These are phyloP conservation scores for Pardosa pseudoannulata DNA, from an alignment of 2,888 invertebrate species.

Conservation along the genomic window DNA sequence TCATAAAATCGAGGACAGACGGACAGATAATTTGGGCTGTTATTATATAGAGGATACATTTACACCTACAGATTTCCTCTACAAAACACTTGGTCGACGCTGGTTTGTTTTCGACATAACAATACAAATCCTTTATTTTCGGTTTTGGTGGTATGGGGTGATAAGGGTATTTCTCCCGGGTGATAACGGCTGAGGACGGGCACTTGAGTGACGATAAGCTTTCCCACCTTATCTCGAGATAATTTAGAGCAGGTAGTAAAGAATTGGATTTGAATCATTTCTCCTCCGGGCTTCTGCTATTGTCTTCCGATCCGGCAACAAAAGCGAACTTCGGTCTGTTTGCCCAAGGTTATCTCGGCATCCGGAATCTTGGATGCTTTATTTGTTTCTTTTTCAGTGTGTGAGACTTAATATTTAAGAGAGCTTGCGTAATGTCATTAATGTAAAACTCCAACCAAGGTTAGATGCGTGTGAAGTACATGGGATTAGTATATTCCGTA, in stretches of 20 bases:
- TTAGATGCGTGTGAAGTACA: too few relatives aligned
- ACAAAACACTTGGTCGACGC: too few relatives aligned
- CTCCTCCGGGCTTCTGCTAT: neutral
- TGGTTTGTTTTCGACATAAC: neutral
- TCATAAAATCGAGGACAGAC: too few relatives aligned
- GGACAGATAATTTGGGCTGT: too few relatives aligned
- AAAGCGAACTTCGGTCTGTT: neutral
- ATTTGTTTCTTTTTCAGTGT: too few relatives aligned
- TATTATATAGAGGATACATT: too few relatives aligned
- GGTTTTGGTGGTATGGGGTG: neutral
- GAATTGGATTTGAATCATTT: neutral
- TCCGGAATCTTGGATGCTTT: neutral
- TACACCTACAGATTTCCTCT: too few relatives aligned
- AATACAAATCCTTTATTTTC: neutral
- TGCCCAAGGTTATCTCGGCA: neutral
- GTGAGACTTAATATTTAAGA: too few relatives aligned
- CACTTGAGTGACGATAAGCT: neutral
- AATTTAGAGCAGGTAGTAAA: slow-evolving; percentile 1
- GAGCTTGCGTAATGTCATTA: too few relatives aligned
- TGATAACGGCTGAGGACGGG: neutral
- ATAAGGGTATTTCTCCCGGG: neutral
- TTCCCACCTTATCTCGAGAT: neutral
- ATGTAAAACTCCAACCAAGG: too few relatives aligned
- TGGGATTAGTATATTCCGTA: too few relatives aligned
- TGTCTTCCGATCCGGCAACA: neutral